Evolutionary conservation across 2,113 vertebrate species (phyloP).

Genomic region (Rhinoptilus africanus): DNA sequence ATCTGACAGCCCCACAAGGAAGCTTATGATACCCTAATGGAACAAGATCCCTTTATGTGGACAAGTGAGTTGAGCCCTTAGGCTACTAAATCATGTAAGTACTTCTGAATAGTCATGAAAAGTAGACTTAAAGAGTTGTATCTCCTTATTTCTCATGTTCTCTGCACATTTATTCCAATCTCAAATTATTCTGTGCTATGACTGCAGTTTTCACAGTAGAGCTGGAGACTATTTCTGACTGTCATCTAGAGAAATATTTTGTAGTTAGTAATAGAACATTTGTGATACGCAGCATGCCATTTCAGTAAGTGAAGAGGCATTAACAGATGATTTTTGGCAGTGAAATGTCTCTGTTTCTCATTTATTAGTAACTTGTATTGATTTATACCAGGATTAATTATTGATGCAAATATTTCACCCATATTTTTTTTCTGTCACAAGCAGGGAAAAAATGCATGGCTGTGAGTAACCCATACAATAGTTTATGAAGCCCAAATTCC

Average conservation of each 20-base stretch:
- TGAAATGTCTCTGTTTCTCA: not conserved
- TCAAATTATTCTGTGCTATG: not conserved
- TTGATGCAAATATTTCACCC: slow-evolving; percentile 2
- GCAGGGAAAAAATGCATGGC: not conserved
- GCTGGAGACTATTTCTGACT: not conserved
- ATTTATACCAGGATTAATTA: slow-evolving; percentile 35
- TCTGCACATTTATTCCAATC: not conserved
- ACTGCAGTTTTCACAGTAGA: not conserved
- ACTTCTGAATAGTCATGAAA: not conserved
- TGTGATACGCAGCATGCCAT: not conserved
- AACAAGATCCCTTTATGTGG: not conserved
- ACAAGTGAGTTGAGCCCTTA: not conserved
- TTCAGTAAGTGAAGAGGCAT: not conserved
- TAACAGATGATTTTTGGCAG: slow-evolving; percentile 11
- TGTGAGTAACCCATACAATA: slow-evolving; percentile 16
- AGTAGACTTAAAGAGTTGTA: not conserved
- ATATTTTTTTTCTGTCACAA: slow-evolving; percentile 24
- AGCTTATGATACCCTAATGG: not conserved
- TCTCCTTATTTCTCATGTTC: not conserved
- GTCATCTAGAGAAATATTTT: not conserved
- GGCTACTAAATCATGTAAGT: not conserved
- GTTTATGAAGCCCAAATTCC: slow-evolving; percentile 25
- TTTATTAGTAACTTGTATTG: slow-evolving; percentile 12
- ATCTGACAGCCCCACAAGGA: not conserved
- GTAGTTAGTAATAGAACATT: not conserved